Base-by-base conservation (phyloP, 2,888 invertebrate species). In the Germaria angustata region DNA sequence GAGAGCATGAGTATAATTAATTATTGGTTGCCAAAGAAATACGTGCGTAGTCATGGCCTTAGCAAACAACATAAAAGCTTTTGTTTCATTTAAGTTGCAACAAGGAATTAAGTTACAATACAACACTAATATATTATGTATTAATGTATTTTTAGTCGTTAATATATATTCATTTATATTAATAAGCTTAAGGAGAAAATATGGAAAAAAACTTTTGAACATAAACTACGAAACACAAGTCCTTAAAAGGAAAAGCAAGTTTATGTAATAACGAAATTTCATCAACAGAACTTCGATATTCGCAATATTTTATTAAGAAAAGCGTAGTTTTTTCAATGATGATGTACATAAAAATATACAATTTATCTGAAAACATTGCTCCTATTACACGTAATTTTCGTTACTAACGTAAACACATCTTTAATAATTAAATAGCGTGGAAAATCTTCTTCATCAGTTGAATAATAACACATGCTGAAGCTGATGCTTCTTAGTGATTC, bases 121-220 rank as follows among this genome's bases (percentile, higher is more conserved):
- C 55, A 46, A 46, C 36, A 36, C 6, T 55, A 46, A 65, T 46
- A 17, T 8, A n/a, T n/a, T 3, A n/a, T 36, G 5, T 17, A 41
- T 32, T 61, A 9, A 24, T 46, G 7, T 28, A 44, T 9, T 24
- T 55, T 53, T 34, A 24, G 55, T 17, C n/a, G 5, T 63, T 53
- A 65, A 65, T 55, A 15, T 34, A 46, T 57, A 36, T 44, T 22
- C 44, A 65, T 53, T 55, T 2, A 8, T 34, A 53, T 17, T 17
- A 34, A 66, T 0, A 65, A 75, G 15, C 24, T 24, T 6, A n/a
- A n/a, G n/a, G n/a, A n/a, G 2, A 41, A 41, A 41, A 41, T n/a
- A n/a, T n/a, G n/a, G 8, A 17, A 24, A 5, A 53, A 32, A 34
- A 2, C 3, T 49, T 5, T 9, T 2, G 15, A 32, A 9, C 8